Evolutionary conservation across 2,113 vertebrate genomes (phyloP).

Genomic region (Chascanopsetta lugubris): DNA sequence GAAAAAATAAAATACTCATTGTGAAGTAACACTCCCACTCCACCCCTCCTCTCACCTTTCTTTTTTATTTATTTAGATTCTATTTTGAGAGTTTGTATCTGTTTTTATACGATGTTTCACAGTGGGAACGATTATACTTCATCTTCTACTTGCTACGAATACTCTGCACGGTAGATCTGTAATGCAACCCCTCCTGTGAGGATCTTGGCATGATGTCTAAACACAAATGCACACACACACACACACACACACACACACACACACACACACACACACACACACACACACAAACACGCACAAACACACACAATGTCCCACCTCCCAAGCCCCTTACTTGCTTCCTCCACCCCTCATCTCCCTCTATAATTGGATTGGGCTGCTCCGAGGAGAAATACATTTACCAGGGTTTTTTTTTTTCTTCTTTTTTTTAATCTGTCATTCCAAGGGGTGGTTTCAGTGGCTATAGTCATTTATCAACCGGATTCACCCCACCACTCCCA

Average conservation of each 20-base stretch:
- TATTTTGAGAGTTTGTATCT: no score
- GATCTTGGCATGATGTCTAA: no score
- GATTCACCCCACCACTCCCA: slow-evolving; percentile 82
- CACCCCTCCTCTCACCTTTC: no score
- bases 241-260: slow-evolving; percentile 9
- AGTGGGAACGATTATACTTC: no score
- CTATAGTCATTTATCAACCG: slow-evolving; percentile 83
- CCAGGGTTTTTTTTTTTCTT: slow-evolving; percentile 71
- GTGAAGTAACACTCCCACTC: no score
- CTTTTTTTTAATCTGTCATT: slow-evolving; percentile 74
- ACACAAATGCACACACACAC: background rate
- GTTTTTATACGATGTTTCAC: no score
- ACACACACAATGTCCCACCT: slow-evolving; percentile 5
- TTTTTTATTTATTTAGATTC: no score
- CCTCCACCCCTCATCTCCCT: slow-evolving; percentile 50
- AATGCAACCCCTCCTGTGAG: background rate
- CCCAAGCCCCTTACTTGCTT: slow-evolving; percentile 15
- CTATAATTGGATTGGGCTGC: slow-evolving; percentile 76
- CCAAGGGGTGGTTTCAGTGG: slow-evolving; percentile 51
- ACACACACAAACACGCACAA: slow-evolving; percentile 8
- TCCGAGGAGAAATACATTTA: slow-evolving; percentile 80
- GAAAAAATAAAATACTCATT: no score
- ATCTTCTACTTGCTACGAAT: background rate
- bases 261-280: slow-evolving; percentile 1
- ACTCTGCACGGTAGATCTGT: background rate